Evolutionary conservation across 2,888 invertebrate genomes (phyloP).

Genomic region (Nasonovia ribisnigri): DNA sequence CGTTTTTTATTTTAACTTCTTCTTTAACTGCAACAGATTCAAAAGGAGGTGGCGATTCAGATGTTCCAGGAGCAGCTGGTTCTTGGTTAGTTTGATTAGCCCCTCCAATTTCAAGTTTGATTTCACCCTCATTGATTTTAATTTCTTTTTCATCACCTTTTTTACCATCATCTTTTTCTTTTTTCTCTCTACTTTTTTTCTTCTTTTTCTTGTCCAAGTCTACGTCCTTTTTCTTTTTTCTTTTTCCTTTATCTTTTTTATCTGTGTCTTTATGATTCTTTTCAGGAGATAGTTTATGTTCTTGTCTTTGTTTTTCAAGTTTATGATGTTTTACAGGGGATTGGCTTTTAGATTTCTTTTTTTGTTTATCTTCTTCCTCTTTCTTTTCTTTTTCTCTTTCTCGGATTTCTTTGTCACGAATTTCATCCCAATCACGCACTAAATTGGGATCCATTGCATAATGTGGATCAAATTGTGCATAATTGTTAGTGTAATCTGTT

Average conservation of each 20-base stretch:
- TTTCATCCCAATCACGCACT: constrained; percentile 68
- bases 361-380: constrained; percentile 66
- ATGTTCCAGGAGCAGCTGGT: constrained; percentile 42
- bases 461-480: constrained; percentile 49
- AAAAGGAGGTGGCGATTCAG: constrained; percentile 44
- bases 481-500: neutral
- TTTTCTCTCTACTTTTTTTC: constrained; percentile 69
- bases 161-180: constrained; percentile 68
- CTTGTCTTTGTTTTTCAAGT: constrained; percentile 59
- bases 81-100: constrained; percentile 25
- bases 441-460: constrained; percentile 62
- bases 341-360: constrained; percentile 50
- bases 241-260: constrained; percentile 68
- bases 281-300: constrained; percentile 63
- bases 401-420: constrained; percentile 67
- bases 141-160: constrained; percentile 68
- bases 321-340: constrained; percentile 56
- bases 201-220: constrained; percentile 69
- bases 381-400: constrained; percentile 68
- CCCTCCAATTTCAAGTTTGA: constrained; percentile 66
- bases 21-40: constrained; percentile 53
- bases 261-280: constrained; percentile 66
- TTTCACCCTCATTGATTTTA: constrained; percentile 66
- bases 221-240: constrained; percentile 69
- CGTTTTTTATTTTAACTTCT: constrained; percentile 66